These are phyloP conservation scores for Cyclina sinensis DNA, from an alignment of 1,140 invertebrate genomes.

Conservation along the genomic window DNA sequence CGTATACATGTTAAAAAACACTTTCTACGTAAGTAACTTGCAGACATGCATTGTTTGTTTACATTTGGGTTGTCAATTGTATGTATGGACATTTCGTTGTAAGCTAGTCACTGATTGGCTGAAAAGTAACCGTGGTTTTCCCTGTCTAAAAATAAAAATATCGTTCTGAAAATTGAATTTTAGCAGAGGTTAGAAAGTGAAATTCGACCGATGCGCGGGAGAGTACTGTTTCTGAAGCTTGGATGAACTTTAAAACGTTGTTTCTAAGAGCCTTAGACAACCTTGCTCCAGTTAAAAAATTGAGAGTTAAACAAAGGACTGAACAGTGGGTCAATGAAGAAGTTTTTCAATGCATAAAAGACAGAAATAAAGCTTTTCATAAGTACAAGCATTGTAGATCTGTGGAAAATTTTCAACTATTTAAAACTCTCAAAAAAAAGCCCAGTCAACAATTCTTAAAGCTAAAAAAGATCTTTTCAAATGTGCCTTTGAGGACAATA, in stretches of 20 bases:
- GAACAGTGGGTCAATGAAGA: not conserved
- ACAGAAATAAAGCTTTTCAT: not conserved
- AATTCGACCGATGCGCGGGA: no score
- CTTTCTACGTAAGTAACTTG: no score
- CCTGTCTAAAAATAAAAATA: no score
- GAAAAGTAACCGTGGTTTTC: no score
- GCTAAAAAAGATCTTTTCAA: not conserved
- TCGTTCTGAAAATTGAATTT: no score
- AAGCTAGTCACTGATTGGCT: no score
- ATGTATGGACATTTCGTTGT: no score
- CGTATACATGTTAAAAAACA: no score
- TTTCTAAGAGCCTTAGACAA: not conserved
- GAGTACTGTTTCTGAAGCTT: not conserved
- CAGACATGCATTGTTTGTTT: no score
- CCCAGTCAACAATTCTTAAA: not conserved
- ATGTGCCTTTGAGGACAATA: not conserved
- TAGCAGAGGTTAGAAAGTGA: no score
- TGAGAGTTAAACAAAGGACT: constrained; percentile 9
- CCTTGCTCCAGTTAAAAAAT: constrained; percentile 1
- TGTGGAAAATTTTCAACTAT: not conserved
- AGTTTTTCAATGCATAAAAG: not conserved
- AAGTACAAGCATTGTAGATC: not conserved
- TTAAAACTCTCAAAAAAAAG: constrained; percentile 1
- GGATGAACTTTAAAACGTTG: not conserved
- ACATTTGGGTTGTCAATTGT: no score